Base-by-base conservation (phyloP, 1,140 invertebrate genomes). In the Apis dorsata region DNA sequence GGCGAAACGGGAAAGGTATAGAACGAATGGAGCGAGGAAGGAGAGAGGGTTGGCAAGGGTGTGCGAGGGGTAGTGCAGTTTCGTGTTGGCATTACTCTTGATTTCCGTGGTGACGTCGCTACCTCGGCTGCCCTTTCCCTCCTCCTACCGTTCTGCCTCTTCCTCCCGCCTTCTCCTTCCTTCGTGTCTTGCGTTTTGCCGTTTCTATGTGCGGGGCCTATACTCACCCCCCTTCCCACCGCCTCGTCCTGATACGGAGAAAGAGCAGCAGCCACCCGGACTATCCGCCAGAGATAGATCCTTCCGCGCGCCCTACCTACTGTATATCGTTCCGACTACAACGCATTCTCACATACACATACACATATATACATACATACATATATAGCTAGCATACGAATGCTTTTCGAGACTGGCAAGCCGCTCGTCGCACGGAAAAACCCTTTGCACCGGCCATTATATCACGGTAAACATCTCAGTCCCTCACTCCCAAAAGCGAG, bases 61-160 rank as follows among this genome's bases (percentile, higher is more conserved):
- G 89, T 85, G 90, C 90, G 92, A 91, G 94, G 93, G 92, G 93
- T 94, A 94, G 93, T 93, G 93, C 93, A 94, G 93, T 93, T 94
- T 93, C 93, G 92, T 94, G 93, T 94, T 93, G 93, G 93, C 93
- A 94, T 94, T 94, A 94, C 92, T 94, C 93, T 94, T 94, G 93
- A 94, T 94, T 94, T 94, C 92, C 93, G 93, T 89, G 91, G 92
- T 93, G 93, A 94, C 93, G 93, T 91, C 91, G 90, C 90, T 92
- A 92, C 89, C 91, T 91, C 90, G 90, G 88, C 83, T 86, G 84
- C 75, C 73, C 86, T 85, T 85, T 88, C 89, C 87, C 91, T 84
- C 84, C 83, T 11, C 9, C n/a, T 51, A 24, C 34, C 24, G 24
- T 59, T 63, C 78, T 49, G 12, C 75, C 79, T 83, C 81, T 13